Evolutionary conservation across 2,888 invertebrate species (phyloP).

Genomic region (Achlya flavicornis): DNA sequence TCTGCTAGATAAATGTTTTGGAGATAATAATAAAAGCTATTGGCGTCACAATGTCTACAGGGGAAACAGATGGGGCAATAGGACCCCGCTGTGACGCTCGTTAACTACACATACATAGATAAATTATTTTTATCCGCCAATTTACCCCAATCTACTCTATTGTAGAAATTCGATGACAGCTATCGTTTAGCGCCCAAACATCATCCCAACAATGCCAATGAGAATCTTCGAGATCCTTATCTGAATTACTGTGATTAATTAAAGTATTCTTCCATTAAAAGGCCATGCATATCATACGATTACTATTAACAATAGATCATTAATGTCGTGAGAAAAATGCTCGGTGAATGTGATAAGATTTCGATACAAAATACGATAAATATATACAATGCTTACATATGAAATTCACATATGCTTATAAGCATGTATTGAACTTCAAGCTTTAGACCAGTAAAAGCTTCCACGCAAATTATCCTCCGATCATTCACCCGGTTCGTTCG

Average conservation of each 20-base stretch:
- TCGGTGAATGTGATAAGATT: background rate
- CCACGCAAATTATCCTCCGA: constrained; percentile 39
- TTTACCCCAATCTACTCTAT: constrained; percentile 78
- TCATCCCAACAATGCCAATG: constrained; percentile 25
- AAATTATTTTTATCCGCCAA: constrained; percentile 81
- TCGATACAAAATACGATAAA: background rate
- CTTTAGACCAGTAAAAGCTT: constrained; percentile 39
- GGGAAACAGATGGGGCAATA: constrained; percentile 64
- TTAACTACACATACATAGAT: constrained; percentile 74
- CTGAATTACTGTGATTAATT: background rate
- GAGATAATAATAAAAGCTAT: constrained; percentile 61
- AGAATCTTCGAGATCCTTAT: constrained; percentile 6
- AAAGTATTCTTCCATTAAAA: background rate
- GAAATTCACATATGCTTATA: too few relatives aligned
- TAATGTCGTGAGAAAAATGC: constrained; percentile 2
- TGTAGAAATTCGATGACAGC: constrained; percentile 68
- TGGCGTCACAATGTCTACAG: constrained; percentile 67
- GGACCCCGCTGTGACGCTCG: constrained; percentile 71
- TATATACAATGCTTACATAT: background rate
- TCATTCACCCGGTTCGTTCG: constrained; percentile 39
- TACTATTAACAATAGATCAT: background rate
- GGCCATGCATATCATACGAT: too few relatives aligned
- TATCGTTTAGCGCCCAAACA: constrained; percentile 55
- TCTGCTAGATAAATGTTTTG: constrained; percentile 23
- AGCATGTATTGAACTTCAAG: background rate